These are phyloP conservation scores for Diogma glabrata DNA, from an alignment of 2,888 invertebrate species.

Conservation along the genomic window DNA sequence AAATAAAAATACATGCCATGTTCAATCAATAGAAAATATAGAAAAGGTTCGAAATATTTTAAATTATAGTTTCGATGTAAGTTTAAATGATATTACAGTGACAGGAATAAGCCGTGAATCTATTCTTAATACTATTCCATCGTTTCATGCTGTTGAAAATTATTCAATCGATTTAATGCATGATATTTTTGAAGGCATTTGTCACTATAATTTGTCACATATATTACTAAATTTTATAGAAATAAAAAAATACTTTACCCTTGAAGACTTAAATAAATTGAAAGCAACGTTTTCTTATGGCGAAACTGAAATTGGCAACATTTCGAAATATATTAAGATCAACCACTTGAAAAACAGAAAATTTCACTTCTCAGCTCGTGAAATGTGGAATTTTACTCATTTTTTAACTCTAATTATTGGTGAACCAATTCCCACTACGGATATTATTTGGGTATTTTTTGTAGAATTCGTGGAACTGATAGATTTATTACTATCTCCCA, in stretches of 20 bases:
- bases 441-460: background rate
- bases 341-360: background rate
- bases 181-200: constrained; percentile 3
- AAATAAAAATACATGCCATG: background rate
- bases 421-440: background rate
- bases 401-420: constrained; percentile 1
- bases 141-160: constrained; percentile 3
- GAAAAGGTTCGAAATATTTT: background rate
- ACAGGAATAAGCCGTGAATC: background rate
- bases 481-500: background rate
- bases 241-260: constrained; percentile 1
- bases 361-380: constrained; percentile 1
- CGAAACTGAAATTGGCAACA: constrained; percentile 2
- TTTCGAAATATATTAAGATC: background rate
- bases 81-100: background rate
- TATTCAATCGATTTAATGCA: constrained; percentile 1
- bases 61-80: background rate
- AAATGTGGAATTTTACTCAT: constrained; percentile 5
- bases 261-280: background rate
- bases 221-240: background rate
- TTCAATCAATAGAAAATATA: background rate
- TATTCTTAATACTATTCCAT: background rate
- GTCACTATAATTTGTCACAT: background rate
- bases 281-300: constrained; percentile 1
- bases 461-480: background rate